Conservation (phyloP, 2,888 invertebrate species). For the Cylloceria caligata region DNA sequence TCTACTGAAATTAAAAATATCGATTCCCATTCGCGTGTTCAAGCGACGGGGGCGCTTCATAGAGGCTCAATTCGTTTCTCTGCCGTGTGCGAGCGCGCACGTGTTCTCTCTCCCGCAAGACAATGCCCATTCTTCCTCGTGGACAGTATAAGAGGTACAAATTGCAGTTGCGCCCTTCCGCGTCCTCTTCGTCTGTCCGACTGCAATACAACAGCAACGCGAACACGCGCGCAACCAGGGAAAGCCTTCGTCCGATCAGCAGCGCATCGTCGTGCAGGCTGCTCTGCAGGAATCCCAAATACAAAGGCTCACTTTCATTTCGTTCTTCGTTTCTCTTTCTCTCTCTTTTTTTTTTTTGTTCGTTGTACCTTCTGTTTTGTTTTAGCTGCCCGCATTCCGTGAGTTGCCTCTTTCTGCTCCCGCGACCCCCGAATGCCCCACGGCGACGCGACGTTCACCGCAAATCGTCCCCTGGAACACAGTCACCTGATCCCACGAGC, state of each 20-base stretch:
- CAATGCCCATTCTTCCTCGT: conserved; percentile 84
- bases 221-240: conserved; percentile 32
- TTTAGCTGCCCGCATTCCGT: conserved; percentile 41
- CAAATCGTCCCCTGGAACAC: conserved; percentile 15
- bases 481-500: conserved; percentile 14
- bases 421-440: conserved; percentile 67
- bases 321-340: conserved; percentile 76
- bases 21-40: conserved; percentile 82
- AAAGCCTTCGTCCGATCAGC: conserved; percentile 64
- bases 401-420: conserved; percentile 62
- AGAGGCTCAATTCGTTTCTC: conserved; percentile 83
- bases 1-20: conserved; percentile 85
- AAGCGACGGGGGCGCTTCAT: conserved; percentile 77
- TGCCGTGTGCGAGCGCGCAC: conserved; percentile 40
- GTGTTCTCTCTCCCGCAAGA: conserved; percentile 81
- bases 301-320: conserved; percentile 85
- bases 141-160: conserved; percentile 84
- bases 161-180: conserved; percentile 81
- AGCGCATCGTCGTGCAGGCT: conserved; percentile 63
- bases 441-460: conserved; percentile 23
- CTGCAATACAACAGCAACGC: conserved; percentile 54
- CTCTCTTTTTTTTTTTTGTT: conserved; percentile 59
- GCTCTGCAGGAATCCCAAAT: conserved; percentile 79
- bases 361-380: conserved; percentile 42
- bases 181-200: conserved; percentile 68